phyloP scores from a whole-genome alignment of 2,797 vertebrate genomes.

The Steatocranus sp. region DNA sequence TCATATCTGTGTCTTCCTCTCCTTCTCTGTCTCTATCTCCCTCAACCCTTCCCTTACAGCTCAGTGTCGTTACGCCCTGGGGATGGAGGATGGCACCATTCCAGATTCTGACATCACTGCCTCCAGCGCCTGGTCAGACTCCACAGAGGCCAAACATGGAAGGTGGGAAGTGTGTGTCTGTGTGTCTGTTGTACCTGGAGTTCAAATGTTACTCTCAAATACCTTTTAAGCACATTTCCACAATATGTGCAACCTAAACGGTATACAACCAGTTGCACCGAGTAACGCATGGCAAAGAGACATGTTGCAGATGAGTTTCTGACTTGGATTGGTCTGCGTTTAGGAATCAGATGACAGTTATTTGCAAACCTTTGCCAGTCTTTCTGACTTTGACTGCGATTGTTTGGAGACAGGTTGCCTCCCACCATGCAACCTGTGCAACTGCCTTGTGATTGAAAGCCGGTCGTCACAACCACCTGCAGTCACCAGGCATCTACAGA shows the following conservation, averaged over 20 bases:
- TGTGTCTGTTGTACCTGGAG: background rate
- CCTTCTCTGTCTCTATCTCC: background rate
- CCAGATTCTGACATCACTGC: slow-evolving; percentile 88
- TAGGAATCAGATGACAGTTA: background rate
- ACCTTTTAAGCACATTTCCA: background rate
- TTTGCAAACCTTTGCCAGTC: background rate
- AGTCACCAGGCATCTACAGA: background rate
- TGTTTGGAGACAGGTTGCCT: background rate
- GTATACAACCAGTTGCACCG: background rate
- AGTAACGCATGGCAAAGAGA: background rate
- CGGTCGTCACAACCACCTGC: background rate
- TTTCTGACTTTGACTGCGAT: background rate
- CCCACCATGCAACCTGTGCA: background rate
- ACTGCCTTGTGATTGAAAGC: background rate
- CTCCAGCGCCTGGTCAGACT: slow-evolving; percentile 93
- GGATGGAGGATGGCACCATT: slow-evolving; percentile 92
- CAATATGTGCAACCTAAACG: background rate
- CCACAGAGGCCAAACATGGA: slow-evolving; percentile 91
- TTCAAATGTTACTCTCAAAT: background rate
- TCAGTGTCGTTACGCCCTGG: slow-evolving; percentile 89
- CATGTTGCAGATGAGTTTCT: background rate
- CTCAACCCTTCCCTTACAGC: slow-evolving; percentile 61
- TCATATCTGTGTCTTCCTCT: slow-evolving; percentile 22
- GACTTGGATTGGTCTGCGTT: background rate
- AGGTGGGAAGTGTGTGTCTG: slow-evolving; percentile 68